Conservation (phyloP, 2,888 invertebrate genomes). For the Ophion obscuratus region DNA sequence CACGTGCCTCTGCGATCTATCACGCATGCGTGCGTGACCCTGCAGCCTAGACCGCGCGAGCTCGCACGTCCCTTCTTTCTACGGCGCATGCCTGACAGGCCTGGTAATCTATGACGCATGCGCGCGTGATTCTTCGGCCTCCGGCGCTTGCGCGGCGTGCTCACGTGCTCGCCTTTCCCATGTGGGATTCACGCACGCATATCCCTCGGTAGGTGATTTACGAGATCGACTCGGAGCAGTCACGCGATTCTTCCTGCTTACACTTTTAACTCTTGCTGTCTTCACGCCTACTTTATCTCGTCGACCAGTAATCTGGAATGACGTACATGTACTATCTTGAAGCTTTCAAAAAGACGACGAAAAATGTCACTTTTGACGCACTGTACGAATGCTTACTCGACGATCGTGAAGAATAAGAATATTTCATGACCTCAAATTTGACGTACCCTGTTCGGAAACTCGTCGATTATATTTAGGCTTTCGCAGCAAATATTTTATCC, state of each 20-base stretch:
- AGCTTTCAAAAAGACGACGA: too few species aligned
- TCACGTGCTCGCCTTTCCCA: slow-evolving; percentile 33
- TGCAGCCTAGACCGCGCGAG: background rate
- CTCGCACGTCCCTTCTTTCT: background rate
- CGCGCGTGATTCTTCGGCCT: background rate
- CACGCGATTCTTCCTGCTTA: background rate
- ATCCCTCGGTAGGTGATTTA: slow-evolving; percentile 41
- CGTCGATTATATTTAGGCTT: too few species aligned
- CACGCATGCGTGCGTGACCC: slow-evolving; percentile 19
- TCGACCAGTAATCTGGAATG: too few species aligned
- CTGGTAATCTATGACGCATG: background rate
- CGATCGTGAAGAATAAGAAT: background rate
- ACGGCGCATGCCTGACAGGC: too few species aligned
- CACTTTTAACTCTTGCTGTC: too few species aligned
- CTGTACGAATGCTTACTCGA: background rate
- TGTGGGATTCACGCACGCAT: slow-evolving; percentile 15
- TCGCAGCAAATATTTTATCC: too few species aligned
- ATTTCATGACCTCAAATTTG: background rate
- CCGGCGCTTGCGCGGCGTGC: background rate
- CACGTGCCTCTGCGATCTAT: background rate
- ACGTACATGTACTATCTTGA: too few species aligned
- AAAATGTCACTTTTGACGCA: too few species aligned
- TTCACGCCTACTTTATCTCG: too few species aligned
- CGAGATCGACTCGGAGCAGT: slow-evolving; percentile 10
- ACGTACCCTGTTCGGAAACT: background rate